Percentiles rank a stretch among this genome's conserved stretches.
phyloP scores from a whole-genome alignment of 2,797 vertebrate genomes.

The Cuniculus paca region DNA sequence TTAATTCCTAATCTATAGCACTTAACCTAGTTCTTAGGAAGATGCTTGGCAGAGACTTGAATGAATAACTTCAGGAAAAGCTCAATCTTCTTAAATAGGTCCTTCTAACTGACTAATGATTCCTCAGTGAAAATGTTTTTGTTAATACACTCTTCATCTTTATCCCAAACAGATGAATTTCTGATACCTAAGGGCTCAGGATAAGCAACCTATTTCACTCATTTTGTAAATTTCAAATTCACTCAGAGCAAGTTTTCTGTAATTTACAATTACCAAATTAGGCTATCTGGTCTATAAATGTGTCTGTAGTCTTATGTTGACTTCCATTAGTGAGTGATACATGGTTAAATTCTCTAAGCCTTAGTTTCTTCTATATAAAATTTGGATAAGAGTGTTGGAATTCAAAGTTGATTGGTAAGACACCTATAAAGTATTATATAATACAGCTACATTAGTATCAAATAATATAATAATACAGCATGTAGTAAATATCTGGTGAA shows the following conservation, averaged over 20 bases:
- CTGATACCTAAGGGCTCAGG: not conserved
- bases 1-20: constrained; percentile 21
- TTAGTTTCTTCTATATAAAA: constrained; percentile 60
- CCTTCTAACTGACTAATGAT: constrained; percentile 20
- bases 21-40: constrained; percentile 48
- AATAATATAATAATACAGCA: not conserved
- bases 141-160: constrained; percentile 11
- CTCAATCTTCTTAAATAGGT: constrained; percentile 12
- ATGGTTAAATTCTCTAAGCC: constrained; percentile 11
- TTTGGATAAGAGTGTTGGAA: constrained; percentile 14
- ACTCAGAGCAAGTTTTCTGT: not conserved
- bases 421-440: constrained; percentile 45
- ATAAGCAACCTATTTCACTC: not conserved
- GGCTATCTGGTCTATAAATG: constrained; percentile 18
- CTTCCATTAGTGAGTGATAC: not conserved
- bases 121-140: constrained; percentile 32
- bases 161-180: constrained; percentile 12
- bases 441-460: not conserved
- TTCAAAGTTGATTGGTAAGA: constrained; percentile 43
- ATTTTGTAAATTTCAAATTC: constrained; percentile 54
- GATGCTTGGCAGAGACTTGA: not conserved
- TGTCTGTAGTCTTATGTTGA: not conserved
- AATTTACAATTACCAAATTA: constrained; percentile 58
- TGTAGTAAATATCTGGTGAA: constrained; percentile 28
- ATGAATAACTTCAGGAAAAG: constrained; percentile 29